Percentiles rank a stretch among this genome's conserved stretches.
These are phyloP conservation scores for Amyelois transitella DNA, from an alignment of 1,140 invertebrate species.

Conservation along the genomic window DNA sequence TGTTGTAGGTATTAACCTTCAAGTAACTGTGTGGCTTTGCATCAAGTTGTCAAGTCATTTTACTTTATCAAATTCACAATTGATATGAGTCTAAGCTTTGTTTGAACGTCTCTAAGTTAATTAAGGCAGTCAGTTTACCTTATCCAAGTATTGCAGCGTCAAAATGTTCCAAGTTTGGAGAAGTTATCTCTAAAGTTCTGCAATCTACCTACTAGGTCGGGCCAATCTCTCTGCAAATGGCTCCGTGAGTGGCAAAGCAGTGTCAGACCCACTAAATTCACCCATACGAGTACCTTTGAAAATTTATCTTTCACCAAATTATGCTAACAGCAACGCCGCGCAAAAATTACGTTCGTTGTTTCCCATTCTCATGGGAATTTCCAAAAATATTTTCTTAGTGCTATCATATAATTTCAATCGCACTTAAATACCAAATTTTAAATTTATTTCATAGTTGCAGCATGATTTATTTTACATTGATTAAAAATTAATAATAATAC, in stretches of 20 bases:
- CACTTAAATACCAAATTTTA: no score
- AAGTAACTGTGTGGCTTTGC: not conserved
- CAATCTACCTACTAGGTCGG: slow-evolving; percentile 66
- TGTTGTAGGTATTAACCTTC: no score
- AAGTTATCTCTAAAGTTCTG: slow-evolving; percentile 68
- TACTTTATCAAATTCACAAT: slow-evolving; percentile 24
- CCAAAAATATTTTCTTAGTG: no score
- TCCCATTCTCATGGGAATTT: no score
- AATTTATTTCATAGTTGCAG: no score
- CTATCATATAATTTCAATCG: no score
- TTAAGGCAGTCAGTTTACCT: slow-evolving; percentile 67
- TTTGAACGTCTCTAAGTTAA: slow-evolving; percentile 53
- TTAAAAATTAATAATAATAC: slow-evolving; percentile 38
- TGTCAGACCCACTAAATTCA: slow-evolving; percentile 35
- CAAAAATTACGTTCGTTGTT: no score
- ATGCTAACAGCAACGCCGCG: no score
- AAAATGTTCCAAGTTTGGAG: slow-evolving; percentile 67
- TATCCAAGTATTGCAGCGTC: slow-evolving; percentile 66
- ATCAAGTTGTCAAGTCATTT: slow-evolving; percentile 2
- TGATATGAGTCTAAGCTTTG: slow-evolving; percentile 32
- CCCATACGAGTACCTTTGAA: slow-evolving; percentile 42
- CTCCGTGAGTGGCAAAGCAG: slow-evolving; percentile 58
- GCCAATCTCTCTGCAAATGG: slow-evolving; percentile 60
- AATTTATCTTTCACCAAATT: slow-evolving; percentile 38
- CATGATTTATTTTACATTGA: no score